Base-by-base conservation (phyloP, 2,888 invertebrate genomes). In the Galeruca laticollis region DNA sequence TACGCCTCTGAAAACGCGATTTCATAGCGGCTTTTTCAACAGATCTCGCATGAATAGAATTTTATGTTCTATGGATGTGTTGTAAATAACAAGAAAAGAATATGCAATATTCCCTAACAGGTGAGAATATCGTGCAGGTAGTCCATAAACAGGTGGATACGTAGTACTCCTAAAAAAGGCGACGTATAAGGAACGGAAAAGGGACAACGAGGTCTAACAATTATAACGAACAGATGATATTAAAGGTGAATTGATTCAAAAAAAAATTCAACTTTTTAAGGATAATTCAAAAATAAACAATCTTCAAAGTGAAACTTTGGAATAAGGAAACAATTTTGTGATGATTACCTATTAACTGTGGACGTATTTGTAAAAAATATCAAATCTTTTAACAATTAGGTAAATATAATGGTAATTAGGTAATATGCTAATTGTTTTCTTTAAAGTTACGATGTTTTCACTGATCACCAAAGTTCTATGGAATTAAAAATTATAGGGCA, bases 91-190 rank as follows among this genome's bases (percentile, higher is more conserved):
- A 54, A 71, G 49, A 59, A 43, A 31, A 68, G 64, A 68, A 71
- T 71, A 71, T 68, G 71, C 71, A 64, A 71, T 66, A 68, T 60
- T 68, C 56, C 64, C 64, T 37, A 63, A 68, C 71, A 71, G 71
- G 71, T 71, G 71, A 71, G 47, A 64, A 47, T 47, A 64, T 56
- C 37, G 71, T 47, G 59, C 68, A 71, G 71, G 71, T 71, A 71
- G 47, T 18, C 15, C 9, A 60, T 60, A 43, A 71, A 71, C 71
- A 71, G 71, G 68, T 71, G 71, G 67, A 68, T 54, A 49, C 33
- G 20, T 56, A 21, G 31, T 65, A 47, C n/a, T 52, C 15, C 35
- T 37, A n/a, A 63, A 54, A 63, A 47, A 47, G n/a, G 4, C 15
- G 47, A 47, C 15, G 15, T 47, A 18, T 47, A 18, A 47, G 15